phyloP scores from a whole-genome alignment of 2,113 vertebrate species.

The Phyllostomus discolor region DNA sequence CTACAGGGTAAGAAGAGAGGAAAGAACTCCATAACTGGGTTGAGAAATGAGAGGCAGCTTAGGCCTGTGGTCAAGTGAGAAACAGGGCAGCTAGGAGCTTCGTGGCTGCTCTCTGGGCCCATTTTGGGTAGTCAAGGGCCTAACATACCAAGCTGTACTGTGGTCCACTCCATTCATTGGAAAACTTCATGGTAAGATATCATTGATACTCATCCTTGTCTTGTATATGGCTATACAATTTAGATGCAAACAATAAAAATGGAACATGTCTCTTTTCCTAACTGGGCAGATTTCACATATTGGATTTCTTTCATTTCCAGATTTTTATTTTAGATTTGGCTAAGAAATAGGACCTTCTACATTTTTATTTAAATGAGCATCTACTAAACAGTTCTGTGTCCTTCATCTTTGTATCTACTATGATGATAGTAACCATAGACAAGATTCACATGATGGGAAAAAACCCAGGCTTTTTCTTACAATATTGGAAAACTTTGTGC shows the following conservation, averaged over 20 bases:
- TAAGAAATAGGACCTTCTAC: neutral
- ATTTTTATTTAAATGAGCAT: neutral
- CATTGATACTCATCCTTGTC: neutral
- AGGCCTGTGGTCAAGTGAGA: neutral
- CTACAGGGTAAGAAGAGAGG: neutral
- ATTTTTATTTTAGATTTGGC: neutral
- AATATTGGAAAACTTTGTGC: neutral
- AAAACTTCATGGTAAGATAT: neutral
- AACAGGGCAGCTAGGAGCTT: neutral
- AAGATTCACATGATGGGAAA: neutral
- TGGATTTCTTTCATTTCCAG: neutral
- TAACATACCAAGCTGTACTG: rapidly evolving
- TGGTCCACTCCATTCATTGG: neutral
- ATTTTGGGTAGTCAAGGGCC: neutral
- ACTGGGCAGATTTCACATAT: neutral
- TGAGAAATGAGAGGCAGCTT: neutral
- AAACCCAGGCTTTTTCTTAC: neutral
- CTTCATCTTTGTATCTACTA: neutral
- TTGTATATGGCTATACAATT: neutral
- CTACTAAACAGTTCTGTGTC: neutral
- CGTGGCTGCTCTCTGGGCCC: neutral
- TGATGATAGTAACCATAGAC: neutral
- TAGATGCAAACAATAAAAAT: neutral
- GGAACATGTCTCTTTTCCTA: neutral
- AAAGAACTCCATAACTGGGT: neutral